These are phyloP conservation scores for Tryphoninae sp. DNA, from an alignment of 2,888 invertebrate genomes.

Conservation along the genomic window DNA sequence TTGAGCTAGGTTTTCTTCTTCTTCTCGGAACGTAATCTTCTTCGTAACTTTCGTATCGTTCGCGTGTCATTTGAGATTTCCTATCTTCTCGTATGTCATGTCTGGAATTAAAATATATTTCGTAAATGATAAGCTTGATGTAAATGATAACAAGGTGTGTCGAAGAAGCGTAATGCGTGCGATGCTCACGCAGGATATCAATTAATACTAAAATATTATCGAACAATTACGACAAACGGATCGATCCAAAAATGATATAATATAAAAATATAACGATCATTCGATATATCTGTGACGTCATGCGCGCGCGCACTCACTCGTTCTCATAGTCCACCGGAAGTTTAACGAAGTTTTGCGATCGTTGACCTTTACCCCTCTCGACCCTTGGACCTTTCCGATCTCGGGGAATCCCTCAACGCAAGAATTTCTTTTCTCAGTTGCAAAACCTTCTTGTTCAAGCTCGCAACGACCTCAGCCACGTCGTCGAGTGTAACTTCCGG, in stretches of 20 bases:
- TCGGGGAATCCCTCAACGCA: conserved; percentile 47
- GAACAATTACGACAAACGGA: background rate
- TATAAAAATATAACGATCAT: background rate
- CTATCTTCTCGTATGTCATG: background rate
- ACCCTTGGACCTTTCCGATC: conserved; percentile 20
- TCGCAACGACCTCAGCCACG: conserved; percentile 58
- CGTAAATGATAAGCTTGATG: conserved; percentile 8
- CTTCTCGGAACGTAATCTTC: background rate
- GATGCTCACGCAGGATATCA: background rate
- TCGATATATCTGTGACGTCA: background rate
- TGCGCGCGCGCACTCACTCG: conserved; percentile 53
- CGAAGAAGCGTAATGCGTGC: background rate
- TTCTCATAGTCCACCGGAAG: conserved; percentile 43
- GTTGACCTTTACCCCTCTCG: conserved; percentile 60
- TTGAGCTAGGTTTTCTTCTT: conserved; percentile 9
- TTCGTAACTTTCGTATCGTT: background rate
- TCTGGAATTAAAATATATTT: conserved; percentile 1
- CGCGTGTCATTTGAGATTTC: conserved; percentile 20
- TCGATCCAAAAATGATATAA: background rate
- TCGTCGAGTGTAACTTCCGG: conserved; percentile 61
- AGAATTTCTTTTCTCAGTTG: conserved; percentile 62
- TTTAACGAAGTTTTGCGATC: conserved; percentile 48
- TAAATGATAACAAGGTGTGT: background rate
- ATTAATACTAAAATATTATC: background rate
- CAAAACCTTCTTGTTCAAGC: conserved; percentile 62